These are phyloP conservation scores for Cavia aperea DNA, from an alignment of 2,113 vertebrate species.

Conservation along the genomic window DNA sequence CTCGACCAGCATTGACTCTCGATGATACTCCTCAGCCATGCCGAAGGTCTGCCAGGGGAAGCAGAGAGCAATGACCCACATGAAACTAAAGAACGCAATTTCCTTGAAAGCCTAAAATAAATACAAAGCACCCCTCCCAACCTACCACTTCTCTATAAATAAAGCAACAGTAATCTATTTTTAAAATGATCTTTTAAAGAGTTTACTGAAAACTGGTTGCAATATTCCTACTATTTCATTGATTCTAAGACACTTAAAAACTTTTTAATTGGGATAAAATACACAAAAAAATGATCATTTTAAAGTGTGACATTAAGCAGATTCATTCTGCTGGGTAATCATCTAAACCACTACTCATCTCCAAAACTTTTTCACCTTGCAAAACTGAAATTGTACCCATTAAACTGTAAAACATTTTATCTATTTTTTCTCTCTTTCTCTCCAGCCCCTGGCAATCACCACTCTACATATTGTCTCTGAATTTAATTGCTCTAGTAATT, in stretches of 20 bases:
- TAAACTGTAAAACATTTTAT: background rate
- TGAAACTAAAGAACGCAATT: background rate
- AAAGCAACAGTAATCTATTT: background rate
- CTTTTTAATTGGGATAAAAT: background rate
- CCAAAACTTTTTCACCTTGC: background rate
- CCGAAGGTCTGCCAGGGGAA: constrained; percentile 86
- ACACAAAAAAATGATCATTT: background rate
- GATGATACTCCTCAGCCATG: constrained; percentile 95
- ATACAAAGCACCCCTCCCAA: background rate
- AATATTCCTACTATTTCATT: background rate
- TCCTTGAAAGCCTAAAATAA: background rate
- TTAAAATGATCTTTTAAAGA: constrained; percentile 30
- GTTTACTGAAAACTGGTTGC: background rate
- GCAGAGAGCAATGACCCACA: background rate
- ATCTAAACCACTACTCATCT: background rate
- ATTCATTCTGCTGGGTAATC: background rate
- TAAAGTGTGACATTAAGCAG: background rate
- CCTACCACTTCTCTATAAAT: background rate
- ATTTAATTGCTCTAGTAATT: background rate
- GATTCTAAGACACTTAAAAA: background rate
- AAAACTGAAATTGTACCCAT: background rate
- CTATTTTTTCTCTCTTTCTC: background rate
- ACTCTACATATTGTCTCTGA: background rate
- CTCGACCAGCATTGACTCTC: constrained; percentile 97
- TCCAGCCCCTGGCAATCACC: background rate